A percentile compares a stretch with the other conserved stretches of the same genome.
phyloP scores from a whole-genome alignment of 2,888 invertebrate species.

The Lithophane semibrunnea region DNA sequence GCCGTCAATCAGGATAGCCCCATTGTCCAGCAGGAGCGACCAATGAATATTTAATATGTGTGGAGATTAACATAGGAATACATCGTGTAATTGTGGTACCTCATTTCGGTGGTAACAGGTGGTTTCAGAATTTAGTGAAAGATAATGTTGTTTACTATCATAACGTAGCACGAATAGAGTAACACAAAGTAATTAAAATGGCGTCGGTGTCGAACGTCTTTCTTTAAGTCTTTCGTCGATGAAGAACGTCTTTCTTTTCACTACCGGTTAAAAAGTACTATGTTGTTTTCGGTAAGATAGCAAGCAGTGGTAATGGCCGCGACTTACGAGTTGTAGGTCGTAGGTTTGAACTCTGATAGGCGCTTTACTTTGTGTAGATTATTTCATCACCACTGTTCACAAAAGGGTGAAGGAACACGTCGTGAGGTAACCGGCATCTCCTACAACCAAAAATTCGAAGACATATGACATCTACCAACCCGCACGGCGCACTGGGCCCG shows the following conservation, averaged over 20 bases:
- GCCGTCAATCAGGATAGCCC: slow-evolving; percentile 39
- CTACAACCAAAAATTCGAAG: no score
- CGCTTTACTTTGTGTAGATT: no score
- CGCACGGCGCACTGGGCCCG: no score
- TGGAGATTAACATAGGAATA: slow-evolving; percentile 39
- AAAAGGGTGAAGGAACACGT: no score
- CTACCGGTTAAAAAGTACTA: neutral
- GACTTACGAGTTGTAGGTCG: no score
- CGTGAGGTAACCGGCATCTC: no score
- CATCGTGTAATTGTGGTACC: slow-evolving; percentile 27
- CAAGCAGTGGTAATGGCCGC: no score
- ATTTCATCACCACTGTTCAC: no score
- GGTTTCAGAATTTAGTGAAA: neutral
- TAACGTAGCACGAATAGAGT: neutral
- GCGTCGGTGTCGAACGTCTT: neutral
- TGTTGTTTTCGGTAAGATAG: neutral
- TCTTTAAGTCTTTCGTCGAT: neutral
- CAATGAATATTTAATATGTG: slow-evolving; percentile 58
- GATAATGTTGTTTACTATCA: neutral
- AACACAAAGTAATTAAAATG: neutral
- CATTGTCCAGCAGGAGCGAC: slow-evolving; percentile 30
- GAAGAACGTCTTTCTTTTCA: neutral
- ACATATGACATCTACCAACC: no score
- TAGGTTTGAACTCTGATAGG: no score
- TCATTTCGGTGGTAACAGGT: slow-evolving; percentile 21